Evolutionary conservation across 2,888 invertebrate species (phyloP), one percentile per base, ranked within the genome.

Genomic region (Platynereis dumerilii): DNA sequence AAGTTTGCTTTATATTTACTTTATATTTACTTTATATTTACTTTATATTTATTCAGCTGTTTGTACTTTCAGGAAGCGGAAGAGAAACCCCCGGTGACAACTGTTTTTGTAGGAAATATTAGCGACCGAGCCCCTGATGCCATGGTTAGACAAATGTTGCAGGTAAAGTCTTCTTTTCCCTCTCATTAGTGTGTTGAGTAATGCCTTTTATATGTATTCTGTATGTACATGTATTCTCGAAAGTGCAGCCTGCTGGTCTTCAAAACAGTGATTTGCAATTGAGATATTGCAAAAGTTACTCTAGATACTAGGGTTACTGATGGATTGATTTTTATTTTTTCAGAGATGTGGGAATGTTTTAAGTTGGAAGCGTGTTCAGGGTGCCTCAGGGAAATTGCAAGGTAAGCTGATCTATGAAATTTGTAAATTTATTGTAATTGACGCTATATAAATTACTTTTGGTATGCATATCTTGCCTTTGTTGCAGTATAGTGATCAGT

Each of bases 51-150:
- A n/a, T n/a, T n/a, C n/a, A n/a, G n/a, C n/a, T n/a, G n/a, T n/a
- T 12, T 34, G 34, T 34, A 34, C 12, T 34, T 34, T 34, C 34
- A 58, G n/a, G 48, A 73, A 48, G 76, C 77, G 66, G 73, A 72
- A 53, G 81, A 83, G 56, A 83, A 85, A 68, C 94, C 94, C 0
- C 96, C 96, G 0, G 91, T 94, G 0, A 95, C 98, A 42, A 98
- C 98, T 0, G 96, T 98, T 1, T 98, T 98, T 87, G 93, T 98
- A 58, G 97, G 97, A 56, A 97, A 96, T 84, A 96, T 99, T 65
- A 92, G 94, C 79, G 94, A 96, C 75, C 90, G 92, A 75, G 96
- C 95, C 48, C 95, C 96, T 0, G 98, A 99, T 85, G 89, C 91
- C 12, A 93, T 99, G 91, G 91, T 99, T 45, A 90, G 96, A 74